Evolutionary conservation across 2,888 invertebrate species (phyloP), one percentile per base, ranked within the genome.

Genomic region (Sacculina carcini): DNA sequence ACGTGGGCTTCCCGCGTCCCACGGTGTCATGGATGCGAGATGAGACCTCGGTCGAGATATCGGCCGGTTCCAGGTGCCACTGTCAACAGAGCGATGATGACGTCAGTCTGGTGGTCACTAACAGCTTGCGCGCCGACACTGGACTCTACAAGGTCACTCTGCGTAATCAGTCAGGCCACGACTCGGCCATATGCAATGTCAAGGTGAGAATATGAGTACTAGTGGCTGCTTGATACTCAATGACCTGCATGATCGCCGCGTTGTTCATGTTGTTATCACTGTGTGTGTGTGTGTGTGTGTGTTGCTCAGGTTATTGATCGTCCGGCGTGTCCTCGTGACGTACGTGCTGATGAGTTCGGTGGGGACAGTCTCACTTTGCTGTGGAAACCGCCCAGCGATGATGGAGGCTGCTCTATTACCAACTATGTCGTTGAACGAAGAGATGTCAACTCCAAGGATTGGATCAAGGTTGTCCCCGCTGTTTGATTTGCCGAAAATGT

Each of bases 361-460:
- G 92, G 94, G 12, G 90, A 94, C 66, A 79, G 90, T 3, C 76
- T 98, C 51, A 94, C 92, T 0, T 69, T 98, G 7, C 85, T 80
- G 68, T 98, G 96, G 96, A 82, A 79, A 65, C 85, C 92, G 57
- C 96, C 96, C 1, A 85, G 83, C 62, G 94, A 96, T 66, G 85
- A 92, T 63, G 94, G 96, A 3, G 94, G 94, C 23, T 82, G 85
- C 16, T 82, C 83, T 51, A 74, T 98, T 59, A 89, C 86, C 19
- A 96, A 94, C 65, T 98, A 99, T 59, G 79, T 94, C 29, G 77
- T 98, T 51, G 98, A 99, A 67, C 92, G 83, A 70, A 79, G 81
- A 58, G 89, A 90, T 68, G 77, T 80, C 12, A 77, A 76, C 58
- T 73, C 81, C 9, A 73, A 74, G 5, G 78, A 78, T 52, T 89